These are phyloP conservation scores for Elmis aenea DNA, from an alignment of 2,888 invertebrate species.

Conservation along the genomic window DNA sequence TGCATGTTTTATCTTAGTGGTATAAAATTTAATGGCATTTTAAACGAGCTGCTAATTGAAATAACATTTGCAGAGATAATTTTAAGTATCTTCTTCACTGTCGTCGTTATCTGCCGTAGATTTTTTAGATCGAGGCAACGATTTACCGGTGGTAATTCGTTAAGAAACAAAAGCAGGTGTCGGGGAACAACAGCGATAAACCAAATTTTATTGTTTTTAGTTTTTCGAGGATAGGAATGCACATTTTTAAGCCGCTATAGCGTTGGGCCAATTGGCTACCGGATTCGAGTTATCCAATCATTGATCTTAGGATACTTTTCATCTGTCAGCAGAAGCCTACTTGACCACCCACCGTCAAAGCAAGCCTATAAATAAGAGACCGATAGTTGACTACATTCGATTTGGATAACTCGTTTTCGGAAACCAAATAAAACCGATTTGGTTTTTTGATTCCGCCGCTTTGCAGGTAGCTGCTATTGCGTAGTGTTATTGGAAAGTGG, in stretches of 20 bases:
- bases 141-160: no score
- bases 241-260: constrained; percentile 34
- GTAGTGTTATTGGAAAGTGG: constrained; percentile 19
- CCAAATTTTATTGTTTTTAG: constrained; percentile 16
- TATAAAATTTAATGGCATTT: no score
- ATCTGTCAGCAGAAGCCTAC: constrained; percentile 44
- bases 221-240: constrained; percentile 23
- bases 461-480: constrained; percentile 13
- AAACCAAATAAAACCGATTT: constrained; percentile 36
- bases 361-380: constrained; percentile 46
- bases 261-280: constrained; percentile 48
- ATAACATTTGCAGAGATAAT: no score
- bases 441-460: constrained; percentile 23
- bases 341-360: constrained; percentile 46
- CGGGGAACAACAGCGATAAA: constrained; percentile 19
- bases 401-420: constrained; percentile 36
- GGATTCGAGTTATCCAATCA: constrained; percentile 48
- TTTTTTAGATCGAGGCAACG: no score
- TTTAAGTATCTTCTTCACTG: no score
- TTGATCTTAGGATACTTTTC: constrained; percentile 48
- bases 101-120: no score
- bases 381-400: constrained; percentile 35
- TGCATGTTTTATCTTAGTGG: no score
- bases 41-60: no score
- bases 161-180: constrained; percentile 29